Base-by-base conservation (phyloP, 2,113 vertebrate genomes). In the Pholis gunnellus region DNA sequence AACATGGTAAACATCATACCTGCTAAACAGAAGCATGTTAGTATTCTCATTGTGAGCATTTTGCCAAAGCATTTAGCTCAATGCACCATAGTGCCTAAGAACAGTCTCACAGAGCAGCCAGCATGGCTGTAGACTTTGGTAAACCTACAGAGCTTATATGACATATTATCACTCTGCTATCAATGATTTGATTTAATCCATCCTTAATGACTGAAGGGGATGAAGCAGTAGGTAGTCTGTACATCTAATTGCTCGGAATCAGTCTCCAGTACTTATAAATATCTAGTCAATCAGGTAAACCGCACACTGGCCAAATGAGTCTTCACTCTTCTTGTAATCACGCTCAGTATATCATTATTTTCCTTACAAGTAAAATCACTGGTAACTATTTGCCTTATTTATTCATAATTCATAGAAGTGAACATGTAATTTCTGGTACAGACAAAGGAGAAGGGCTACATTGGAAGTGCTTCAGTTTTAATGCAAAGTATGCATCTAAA, bases 231-330 rank as follows among this genome's bases (percentile, higher is more conserved):
- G 69, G 42, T 8, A 78, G 36, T 38, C 38, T 57, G n/a, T 63
- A 34, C 20, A 36, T 82, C 61, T 72, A 76, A 79, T 79, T 75
- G 69, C 54, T 36, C 70, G 61, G 65, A 14, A 69, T 71, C 64
- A 31, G 27, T 66, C 29, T 65, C 25, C n/a, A 42, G 65, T 50
- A 52, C 68, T 38, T 52, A 44, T 36, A 65, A 78, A 79, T 44
- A 82, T 72, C 29, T 11, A 50, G 42, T 76, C 36, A 79, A 29
- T 80, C 72, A 80, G 40, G 36, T 13, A 15, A 22, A 42, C 38
- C 72, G 40, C 31, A 52, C 36, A 42, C 20, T 20, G 18, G 9
- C 57, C 50, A 71, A 29, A 66, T 50, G 20, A 76, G 46, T 59
- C 6, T 36, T 40, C 17, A 6, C 6, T 34, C 22, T 25, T 54